Evolutionary conservation across 2,797 vertebrate genomes (phyloP), one percentile per base, ranked within the genome.

Genomic region (Hoplostethus mediterraneus): DNA sequence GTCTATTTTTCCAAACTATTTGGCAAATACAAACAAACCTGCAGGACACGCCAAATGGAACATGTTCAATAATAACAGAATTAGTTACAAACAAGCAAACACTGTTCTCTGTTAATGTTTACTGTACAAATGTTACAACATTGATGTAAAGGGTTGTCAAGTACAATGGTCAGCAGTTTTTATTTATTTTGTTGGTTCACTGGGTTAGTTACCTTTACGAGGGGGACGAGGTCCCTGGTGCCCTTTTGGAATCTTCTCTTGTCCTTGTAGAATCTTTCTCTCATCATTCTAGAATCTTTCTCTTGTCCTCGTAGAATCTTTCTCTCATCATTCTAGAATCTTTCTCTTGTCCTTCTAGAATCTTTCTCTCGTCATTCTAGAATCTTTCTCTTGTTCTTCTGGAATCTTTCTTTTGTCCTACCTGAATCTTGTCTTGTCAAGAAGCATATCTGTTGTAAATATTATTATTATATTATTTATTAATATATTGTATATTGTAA

Each of bases 71-170:
- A 21, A 38, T 40, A 8, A 11, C 38, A 8, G 10, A 38, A 38
- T 47, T 12, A 25, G 14, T 7, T 3, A 60, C 3, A 44, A 1
- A 60, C 21, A 63, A 7, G 51, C 6, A 5, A 31, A 17, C 9
- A 51, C 16, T 51, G 5, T 31, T 49, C 21, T 71, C 67, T 70
- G 88, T 84, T 79, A 84, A 84, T 87, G 75, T 83, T 85, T 69
- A 75, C 52, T 51, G 17, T 13, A 28, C 4, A 17, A 45, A 74
- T 0, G 1, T 79, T 83, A 28, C 25, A 81, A 83, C 60, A 16
- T 13, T 45, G 30, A 4, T 63, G 63, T 53, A 1, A 6, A 42
- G 61, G 48, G 12, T 25, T 61, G 10, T 28, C 8, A 59, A 75
- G 57, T 53, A 58, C 73, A 53, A 61, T 4, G 31, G 64, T 90